These are phyloP conservation scores for Polypterus senegalus DNA, from an alignment of 2,113 vertebrate genomes.

Conservation along the genomic window DNA sequence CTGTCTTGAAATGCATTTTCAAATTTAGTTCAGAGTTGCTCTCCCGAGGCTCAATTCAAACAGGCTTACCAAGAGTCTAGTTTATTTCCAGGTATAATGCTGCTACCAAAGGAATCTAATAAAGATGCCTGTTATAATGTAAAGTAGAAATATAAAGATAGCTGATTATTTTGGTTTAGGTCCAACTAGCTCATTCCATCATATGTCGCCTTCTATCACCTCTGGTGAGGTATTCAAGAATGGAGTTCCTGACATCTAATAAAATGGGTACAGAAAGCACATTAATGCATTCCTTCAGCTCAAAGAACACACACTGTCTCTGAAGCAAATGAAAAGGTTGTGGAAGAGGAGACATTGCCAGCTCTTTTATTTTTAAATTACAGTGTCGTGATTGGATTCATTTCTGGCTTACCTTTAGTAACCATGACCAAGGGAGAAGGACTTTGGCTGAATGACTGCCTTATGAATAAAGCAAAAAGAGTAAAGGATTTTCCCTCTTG, in stretches of 20 bases:
- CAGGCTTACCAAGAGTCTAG: neutral
- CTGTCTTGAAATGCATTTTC: neutral
- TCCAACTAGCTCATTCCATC: slow-evolving; percentile 11
- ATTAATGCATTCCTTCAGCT: slow-evolving; percentile 12
- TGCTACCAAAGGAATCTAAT: slow-evolving; percentile 12
- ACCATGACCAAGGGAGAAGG: neutral
- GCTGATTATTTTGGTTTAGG: slow-evolving; percentile 14
- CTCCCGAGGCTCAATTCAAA: neutral
- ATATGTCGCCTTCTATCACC: slow-evolving; percentile 12
- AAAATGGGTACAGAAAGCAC: slow-evolving; percentile 4
- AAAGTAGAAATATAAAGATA: slow-evolving; percentile 16
- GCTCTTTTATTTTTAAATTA: slow-evolving; percentile 5
- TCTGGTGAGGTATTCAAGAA: slow-evolving; percentile 2
- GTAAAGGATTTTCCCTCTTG: too few relatives aligned
- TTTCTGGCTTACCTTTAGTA: slow-evolving; percentile 1
- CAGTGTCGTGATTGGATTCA: slow-evolving; percentile 4
- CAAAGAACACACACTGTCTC: slow-evolving; percentile 1
- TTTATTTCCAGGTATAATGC: slow-evolving; percentile 8
- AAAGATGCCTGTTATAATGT: slow-evolving; percentile 10
- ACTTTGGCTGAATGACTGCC: neutral
- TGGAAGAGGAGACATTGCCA: neutral
- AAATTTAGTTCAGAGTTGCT: neutral
- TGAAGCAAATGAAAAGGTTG: neutral
- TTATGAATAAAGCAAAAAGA: too few relatives aligned
- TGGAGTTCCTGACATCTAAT: slow-evolving; percentile 5